These are phyloP conservation scores for Helicoverpa zea DNA, from an alignment of 1,140 invertebrate genomes.

Conservation along the genomic window DNA sequence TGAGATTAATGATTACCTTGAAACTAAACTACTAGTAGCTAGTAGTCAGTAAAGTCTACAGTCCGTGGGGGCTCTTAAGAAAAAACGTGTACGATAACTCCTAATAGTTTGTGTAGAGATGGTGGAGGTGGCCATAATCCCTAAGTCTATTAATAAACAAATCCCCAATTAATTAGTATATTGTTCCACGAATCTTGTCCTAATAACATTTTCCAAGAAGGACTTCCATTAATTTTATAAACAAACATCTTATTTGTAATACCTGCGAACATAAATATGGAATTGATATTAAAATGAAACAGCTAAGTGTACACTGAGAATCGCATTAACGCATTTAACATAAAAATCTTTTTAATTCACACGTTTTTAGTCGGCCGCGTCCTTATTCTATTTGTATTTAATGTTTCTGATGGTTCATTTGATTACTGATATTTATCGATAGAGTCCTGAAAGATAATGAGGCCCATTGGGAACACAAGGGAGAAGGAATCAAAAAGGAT, in stretches of 20 bases:
- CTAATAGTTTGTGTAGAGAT: too few species aligned
- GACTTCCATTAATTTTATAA: not conserved
- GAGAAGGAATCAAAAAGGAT: too few species aligned
- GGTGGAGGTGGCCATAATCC: too few species aligned
- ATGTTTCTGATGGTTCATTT: not conserved
- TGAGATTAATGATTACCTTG: too few species aligned
- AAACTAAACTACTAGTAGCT: too few species aligned
- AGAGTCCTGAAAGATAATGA: too few species aligned
- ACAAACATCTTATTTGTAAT: slow-evolving; percentile 19
- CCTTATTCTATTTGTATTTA: slow-evolving; percentile 46
- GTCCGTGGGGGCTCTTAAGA: too few species aligned
- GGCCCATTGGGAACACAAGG: too few species aligned
- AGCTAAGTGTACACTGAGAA: slow-evolving; percentile 39
- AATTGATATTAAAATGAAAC: slow-evolving; percentile 35
- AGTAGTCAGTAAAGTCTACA: too few species aligned
- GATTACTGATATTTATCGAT: not conserved
- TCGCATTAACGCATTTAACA: slow-evolving; percentile 68
- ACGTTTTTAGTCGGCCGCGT: slow-evolving; percentile 58
- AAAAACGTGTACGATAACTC: too few species aligned
- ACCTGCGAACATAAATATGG: slow-evolving; percentile 29
- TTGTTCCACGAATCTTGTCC: not conserved
- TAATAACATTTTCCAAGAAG: not conserved
- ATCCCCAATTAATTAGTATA: too few species aligned
- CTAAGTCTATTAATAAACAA: too few species aligned
- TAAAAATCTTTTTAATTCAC: slow-evolving; percentile 74